phyloP scores from a whole-genome alignment of 2,888 invertebrate species.

The Girardia tigrina region DNA sequence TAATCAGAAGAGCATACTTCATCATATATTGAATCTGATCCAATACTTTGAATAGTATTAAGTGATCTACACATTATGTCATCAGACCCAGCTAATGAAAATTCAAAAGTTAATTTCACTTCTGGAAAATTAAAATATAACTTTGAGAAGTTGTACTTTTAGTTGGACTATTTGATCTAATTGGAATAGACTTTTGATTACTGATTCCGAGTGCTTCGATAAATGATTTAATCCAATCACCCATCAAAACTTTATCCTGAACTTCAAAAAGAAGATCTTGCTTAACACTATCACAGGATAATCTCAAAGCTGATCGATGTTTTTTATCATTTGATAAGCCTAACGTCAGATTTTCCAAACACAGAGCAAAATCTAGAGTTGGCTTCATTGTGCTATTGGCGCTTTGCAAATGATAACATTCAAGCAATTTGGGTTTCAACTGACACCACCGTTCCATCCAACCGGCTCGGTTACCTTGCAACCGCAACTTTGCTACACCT shows the following conservation, averaged over 20 bases:
- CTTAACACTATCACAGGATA: conserved; percentile 21
- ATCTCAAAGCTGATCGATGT: conserved; percentile 30
- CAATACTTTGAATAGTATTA: neutral
- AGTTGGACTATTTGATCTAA: neutral
- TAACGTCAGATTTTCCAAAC: conserved; percentile 9
- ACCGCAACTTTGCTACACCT: conserved; percentile 28
- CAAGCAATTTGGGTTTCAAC: conserved; percentile 25
- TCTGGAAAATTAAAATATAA: neutral
- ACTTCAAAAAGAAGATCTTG: conserved; percentile 33
- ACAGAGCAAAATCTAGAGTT: conserved; percentile 20
- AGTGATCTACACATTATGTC: conserved; percentile 15
- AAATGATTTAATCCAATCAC: conserved; percentile 35
- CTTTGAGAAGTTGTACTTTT: neutral
- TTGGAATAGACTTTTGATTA: neutral
- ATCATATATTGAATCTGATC: neutral
- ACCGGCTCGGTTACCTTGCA: conserved; percentile 16
- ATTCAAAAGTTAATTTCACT: neutral
- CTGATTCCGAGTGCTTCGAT: conserved; percentile 34
- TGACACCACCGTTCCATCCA: conserved; percentile 34
- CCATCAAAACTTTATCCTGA: conserved; percentile 34
- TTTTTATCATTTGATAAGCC: conserved; percentile 35
- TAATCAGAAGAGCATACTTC: neutral
- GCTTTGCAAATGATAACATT: conserved; percentile 21
- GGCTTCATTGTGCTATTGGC: neutral
- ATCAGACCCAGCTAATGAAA: neutral